These are phyloP conservation scores for Seriola dumerili DNA, from an alignment of 2,113 vertebrate genomes.

Conservation along the genomic window DNA sequence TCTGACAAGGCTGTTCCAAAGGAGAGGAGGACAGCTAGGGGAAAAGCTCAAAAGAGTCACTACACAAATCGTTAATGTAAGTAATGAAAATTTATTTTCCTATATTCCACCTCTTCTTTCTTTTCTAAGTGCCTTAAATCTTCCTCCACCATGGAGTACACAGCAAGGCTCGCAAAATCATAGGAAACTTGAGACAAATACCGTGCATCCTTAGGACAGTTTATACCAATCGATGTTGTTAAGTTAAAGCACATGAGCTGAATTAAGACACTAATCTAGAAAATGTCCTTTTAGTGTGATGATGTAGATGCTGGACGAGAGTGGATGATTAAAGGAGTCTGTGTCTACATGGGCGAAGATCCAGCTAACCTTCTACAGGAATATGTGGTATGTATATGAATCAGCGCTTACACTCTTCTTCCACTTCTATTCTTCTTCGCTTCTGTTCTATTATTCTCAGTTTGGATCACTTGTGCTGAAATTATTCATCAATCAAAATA, in stretches of 20 bases:
- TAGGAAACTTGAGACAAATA: too few relatives aligned
- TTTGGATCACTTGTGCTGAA: not conserved
- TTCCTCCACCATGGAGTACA: too few relatives aligned
- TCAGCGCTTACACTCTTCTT: not conserved
- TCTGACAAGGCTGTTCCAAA: not conserved
- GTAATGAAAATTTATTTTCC: not conserved
- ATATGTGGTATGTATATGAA: not conserved
- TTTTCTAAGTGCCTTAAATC: too few relatives aligned
- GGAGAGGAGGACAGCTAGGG: not conserved
- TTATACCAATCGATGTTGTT: too few relatives aligned
- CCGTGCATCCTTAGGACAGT: too few relatives aligned
- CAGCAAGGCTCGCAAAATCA: too few relatives aligned
- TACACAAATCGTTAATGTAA: not conserved
- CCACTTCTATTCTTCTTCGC: not conserved
- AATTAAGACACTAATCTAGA: not conserved
- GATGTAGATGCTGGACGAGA: not conserved
- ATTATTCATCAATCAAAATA: not conserved
- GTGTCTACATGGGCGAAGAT: not conserved
- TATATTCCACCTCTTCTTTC: too few relatives aligned
- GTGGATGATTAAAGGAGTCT: not conserved
- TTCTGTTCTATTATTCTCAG: too few relatives aligned
- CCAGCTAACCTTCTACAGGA: not conserved
- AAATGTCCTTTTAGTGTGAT: not conserved
- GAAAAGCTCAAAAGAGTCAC: not conserved
- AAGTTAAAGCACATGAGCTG: not conserved